Conservation (phyloP, 2,888 invertebrate species). For the Miltochrista miniata region DNA sequence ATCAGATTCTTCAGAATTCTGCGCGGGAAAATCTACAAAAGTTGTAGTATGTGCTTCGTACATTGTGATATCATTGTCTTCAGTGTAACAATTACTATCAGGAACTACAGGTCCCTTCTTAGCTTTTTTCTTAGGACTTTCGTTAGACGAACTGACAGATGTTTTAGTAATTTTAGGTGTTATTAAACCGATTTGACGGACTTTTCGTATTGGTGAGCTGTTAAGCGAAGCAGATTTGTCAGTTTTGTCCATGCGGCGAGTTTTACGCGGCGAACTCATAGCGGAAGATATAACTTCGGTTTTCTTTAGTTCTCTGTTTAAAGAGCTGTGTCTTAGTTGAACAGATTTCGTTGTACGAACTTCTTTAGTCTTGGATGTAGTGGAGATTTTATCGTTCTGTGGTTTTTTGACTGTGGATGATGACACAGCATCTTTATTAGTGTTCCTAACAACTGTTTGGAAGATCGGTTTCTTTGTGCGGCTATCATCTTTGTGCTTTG, state of each 20-base stretch:
- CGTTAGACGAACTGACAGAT: constrained; percentile 64
- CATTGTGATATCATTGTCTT: constrained; percentile 77
- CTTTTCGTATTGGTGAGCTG: constrained; percentile 77
- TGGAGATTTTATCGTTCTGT: constrained; percentile 63
- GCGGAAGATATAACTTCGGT: constrained; percentile 64
- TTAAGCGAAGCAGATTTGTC: constrained; percentile 75
- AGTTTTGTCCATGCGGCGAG: constrained; percentile 72
- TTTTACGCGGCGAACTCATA: constrained; percentile 74
- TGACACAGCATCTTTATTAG: constrained; percentile 61
- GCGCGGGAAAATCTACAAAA: constrained; percentile 61
- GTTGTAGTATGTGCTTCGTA: constrained; percentile 78
- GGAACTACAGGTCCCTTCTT: constrained; percentile 62
- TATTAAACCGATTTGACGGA: constrained; percentile 68
- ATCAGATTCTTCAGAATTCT: constrained; percentile 73
- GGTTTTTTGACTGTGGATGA: constrained; percentile 59
- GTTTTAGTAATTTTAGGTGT: constrained; percentile 53
- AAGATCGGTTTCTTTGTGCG: constrained; percentile 72
- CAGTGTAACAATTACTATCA: constrained; percentile 50
- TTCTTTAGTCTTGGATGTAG: constrained; percentile 63
- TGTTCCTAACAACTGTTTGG: constrained; percentile 72
- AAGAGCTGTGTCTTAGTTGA: constrained; percentile 70
- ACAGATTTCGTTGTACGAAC: constrained; percentile 64
- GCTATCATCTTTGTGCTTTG: constrained; percentile 58
- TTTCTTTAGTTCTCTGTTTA: constrained; percentile 68
- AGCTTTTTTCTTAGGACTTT: constrained; percentile 69